Conservation (phyloP, 2,888 invertebrate genomes). For the Rapana venosa region DNA sequence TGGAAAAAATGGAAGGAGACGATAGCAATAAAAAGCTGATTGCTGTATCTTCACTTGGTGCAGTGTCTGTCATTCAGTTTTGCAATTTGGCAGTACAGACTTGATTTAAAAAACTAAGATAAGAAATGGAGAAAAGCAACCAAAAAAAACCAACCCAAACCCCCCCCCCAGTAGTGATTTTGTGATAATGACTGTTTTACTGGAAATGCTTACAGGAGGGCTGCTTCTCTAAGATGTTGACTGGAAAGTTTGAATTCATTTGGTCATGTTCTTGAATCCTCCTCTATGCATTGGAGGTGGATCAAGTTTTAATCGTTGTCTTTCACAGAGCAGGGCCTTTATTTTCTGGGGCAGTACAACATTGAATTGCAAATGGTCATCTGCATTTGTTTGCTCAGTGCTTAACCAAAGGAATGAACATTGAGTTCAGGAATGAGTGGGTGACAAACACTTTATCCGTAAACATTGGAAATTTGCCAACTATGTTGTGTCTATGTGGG, state of each 20-base stretch:
- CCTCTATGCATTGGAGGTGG: constrained; percentile 16
- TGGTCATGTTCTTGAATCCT: constrained; percentile 21
- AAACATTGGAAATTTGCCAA: neutral
- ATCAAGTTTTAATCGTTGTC: constrained; percentile 27
- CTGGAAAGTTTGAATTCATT: neutral
- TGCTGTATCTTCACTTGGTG: neutral
- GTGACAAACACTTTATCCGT: neutral
- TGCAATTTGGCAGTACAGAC: too few relatives aligned
- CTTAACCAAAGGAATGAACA: neutral
- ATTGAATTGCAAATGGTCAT: constrained; percentile 8
- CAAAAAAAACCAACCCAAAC: too few relatives aligned
- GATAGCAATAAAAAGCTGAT: too few relatives aligned
- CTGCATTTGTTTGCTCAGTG: neutral
- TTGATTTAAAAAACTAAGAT: neutral
- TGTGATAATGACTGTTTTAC: neutral
- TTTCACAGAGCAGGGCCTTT: constrained; percentile 29
- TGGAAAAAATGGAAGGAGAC: too few relatives aligned
- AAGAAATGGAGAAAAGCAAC: neutral
- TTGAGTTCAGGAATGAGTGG: neutral
- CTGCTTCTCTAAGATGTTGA: constrained; percentile 27
- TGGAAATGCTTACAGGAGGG: neutral
- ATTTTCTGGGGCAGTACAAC: neutral
- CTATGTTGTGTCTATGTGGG: neutral
- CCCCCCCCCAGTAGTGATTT: too few relatives aligned
- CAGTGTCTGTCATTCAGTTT: neutral